Conservation (phyloP, 2,113 vertebrate species). For the Oreocharis arfaki region DNA sequence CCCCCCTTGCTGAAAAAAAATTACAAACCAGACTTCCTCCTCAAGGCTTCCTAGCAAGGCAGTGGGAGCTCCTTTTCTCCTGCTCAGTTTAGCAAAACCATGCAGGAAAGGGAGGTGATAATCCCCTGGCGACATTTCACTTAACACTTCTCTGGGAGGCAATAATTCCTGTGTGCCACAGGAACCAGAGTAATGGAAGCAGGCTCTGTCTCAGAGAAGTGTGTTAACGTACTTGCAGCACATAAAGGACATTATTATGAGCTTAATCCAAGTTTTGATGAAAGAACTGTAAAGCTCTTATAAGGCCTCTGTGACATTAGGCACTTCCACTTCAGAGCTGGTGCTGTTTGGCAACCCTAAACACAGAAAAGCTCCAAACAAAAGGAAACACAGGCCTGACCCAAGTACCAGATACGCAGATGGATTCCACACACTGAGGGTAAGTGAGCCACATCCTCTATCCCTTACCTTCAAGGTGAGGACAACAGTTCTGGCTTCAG, state of each 20-base stretch:
- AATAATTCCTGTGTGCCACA: conserved; percentile 10
- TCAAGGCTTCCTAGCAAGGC: background rate
- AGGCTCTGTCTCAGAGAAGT: background rate
- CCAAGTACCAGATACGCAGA: background rate
- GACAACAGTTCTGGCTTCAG: background rate
- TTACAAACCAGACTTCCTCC: background rate
- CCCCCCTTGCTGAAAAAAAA: background rate
- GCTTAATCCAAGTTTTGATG: background rate
- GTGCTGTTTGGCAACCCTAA: background rate
- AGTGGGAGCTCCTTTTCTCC: background rate
- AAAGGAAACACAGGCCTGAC: background rate
- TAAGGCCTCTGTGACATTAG: background rate
- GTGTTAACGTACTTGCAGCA: background rate
- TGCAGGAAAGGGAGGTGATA: conserved; percentile 17
- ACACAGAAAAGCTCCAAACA: background rate
- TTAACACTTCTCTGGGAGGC: conserved; percentile 29
- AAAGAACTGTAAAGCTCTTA: background rate
- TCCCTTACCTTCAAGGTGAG: background rate
- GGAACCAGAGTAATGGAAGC: background rate
- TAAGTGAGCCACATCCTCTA: background rate
- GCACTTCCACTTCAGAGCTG: background rate
- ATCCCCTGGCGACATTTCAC: conserved; percentile 20
- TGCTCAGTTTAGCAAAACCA: background rate
- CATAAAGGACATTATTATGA: background rate
- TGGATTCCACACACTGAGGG: background rate